phyloP scores from a whole-genome alignment of 2,888 invertebrate genomes.

The Tuta absoluta region DNA sequence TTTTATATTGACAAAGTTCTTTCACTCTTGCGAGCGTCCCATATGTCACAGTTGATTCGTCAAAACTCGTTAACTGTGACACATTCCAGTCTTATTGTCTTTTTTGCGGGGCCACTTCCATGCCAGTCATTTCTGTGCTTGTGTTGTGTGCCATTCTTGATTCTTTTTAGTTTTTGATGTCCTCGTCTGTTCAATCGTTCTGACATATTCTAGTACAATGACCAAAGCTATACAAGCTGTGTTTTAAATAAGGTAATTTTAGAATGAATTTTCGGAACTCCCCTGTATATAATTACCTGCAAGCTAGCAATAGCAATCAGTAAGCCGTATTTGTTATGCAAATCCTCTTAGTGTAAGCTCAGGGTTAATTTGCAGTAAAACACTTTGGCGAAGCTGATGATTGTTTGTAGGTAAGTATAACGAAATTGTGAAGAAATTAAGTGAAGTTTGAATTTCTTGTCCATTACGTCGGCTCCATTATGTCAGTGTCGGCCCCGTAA shows the following conservation, averaged over 20 bases:
- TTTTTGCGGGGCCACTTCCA: background rate
- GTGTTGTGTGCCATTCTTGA: background rate
- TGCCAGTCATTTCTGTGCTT: constrained; percentile 22
- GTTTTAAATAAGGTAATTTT: too few species aligned
- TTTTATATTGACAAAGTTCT: constrained; percentile 16
- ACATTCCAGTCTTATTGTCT: constrained; percentile 6
- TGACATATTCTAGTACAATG: background rate
- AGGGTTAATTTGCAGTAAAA: constrained; percentile 60
- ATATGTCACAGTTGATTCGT: constrained; percentile 13
- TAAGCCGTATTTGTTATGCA: constrained; percentile 57
- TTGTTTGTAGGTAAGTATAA: constrained; percentile 51
- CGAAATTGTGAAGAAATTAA: constrained; percentile 55
- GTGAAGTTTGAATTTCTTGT: constrained; percentile 46
- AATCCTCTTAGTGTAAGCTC: constrained; percentile 55
- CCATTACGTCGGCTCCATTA: constrained; percentile 35
- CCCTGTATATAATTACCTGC: constrained; percentile 10
- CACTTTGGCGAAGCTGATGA: constrained; percentile 51
- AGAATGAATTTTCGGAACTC: too few species aligned
- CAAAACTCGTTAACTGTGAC: constrained; percentile 17
- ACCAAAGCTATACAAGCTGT: too few species aligned
- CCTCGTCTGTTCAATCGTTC: background rate
- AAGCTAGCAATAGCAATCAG: constrained; percentile 54
- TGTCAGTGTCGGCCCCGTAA: constrained; percentile 34
- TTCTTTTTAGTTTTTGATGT: background rate
- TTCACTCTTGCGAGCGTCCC: constrained; percentile 4